phyloP scores from a whole-genome alignment of 2,797 vertebrate genomes.

The Epinephelus coioides region DNA sequence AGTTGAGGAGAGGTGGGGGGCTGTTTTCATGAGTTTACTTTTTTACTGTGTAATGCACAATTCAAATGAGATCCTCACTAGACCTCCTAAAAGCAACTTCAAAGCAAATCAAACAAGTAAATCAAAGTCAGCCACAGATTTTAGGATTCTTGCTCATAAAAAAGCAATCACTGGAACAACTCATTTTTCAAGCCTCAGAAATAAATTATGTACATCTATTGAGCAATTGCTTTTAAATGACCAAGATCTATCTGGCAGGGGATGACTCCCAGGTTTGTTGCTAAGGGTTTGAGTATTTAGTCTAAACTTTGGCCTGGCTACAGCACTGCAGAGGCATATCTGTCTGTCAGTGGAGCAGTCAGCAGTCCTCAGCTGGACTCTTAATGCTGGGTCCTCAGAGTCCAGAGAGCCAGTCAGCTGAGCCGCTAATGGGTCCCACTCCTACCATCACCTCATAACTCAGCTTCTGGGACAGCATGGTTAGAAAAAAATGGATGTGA shows the following conservation, averaged over 20 bases:
- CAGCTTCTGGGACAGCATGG: constrained; percentile 49
- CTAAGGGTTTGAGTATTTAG: constrained; percentile 44
- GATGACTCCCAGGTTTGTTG: constrained; percentile 41
- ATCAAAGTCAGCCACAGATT: constrained; percentile 28
- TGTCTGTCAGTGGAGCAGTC: constrained; percentile 23
- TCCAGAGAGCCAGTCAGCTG: constrained; percentile 37
- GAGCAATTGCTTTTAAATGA: constrained; percentile 23
- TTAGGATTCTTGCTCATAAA: constrained; percentile 15
- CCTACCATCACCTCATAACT: constrained; percentile 58
- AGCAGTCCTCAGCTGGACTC: constrained; percentile 42
- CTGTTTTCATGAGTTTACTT: constrained; percentile 6
- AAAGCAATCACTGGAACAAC: constrained; percentile 21
- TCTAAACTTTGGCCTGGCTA: constrained; percentile 34
- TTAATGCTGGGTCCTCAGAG: constrained; percentile 43
- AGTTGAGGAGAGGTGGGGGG: neutral
- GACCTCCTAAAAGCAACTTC: neutral
- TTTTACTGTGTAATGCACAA: neutral
- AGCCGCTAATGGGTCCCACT: constrained; percentile 59
- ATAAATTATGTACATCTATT: constrained; percentile 42
- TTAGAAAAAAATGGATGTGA: constrained; percentile 18
- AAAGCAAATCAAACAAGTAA: constrained; percentile 26
- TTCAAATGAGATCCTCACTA: neutral
- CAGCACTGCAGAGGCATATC: constrained; percentile 20
- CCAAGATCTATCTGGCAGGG: constrained; percentile 14
- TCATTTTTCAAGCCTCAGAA: neutral